Percentiles rank a stretch among this genome's conserved stretches.
phyloP scores from a whole-genome alignment of 2,888 invertebrate genomes.

The Aspidapion aeneum region DNA sequence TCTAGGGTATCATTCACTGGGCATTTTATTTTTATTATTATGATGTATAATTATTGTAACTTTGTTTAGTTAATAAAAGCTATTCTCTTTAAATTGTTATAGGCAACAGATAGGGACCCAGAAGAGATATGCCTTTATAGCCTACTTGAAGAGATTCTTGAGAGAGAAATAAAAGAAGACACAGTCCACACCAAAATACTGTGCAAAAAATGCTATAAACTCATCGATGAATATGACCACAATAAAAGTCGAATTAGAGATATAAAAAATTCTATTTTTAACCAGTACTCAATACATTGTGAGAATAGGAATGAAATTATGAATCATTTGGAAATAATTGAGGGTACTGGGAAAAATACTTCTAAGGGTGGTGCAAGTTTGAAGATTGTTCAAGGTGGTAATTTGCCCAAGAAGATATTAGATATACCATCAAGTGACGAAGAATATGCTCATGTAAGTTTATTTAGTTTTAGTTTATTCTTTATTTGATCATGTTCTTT shows the following conservation, averaged over 20 bases:
- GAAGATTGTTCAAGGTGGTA: conserved; percentile 31
- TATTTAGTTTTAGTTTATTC: too few relatives aligned
- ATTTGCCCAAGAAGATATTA: conserved; percentile 42
- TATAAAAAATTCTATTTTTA: conserved; percentile 52
- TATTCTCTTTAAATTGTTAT: too few relatives aligned
- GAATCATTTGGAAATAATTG: conserved; percentile 29
- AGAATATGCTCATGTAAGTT: conserved; percentile 14
- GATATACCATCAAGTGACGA: conserved; percentile 41
- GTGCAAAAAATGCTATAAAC: conserved; percentile 66
- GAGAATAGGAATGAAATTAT: conserved; percentile 31
- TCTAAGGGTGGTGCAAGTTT: conserved; percentile 25
- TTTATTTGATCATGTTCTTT: too few relatives aligned
- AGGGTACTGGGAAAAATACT: conserved; percentile 5
- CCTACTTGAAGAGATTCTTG: conserved; percentile 48
- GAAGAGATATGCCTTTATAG: conserved; percentile 16
- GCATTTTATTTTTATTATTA: too few relatives aligned
- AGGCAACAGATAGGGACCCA: too few relatives aligned
- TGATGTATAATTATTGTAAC: too few relatives aligned
- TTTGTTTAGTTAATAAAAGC: too few relatives aligned
- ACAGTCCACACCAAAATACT: conserved; percentile 55
- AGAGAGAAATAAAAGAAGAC: conserved; percentile 51
- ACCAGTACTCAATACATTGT: conserved; percentile 46
- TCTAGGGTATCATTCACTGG: too few relatives aligned
- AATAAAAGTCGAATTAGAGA: conserved; percentile 51
- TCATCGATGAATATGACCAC: conserved; percentile 60